These are phyloP conservation scores for Actinia tenebrosa DNA, from an alignment of 64 coral and sea anemone species.

Conservation along the genomic window DNA sequence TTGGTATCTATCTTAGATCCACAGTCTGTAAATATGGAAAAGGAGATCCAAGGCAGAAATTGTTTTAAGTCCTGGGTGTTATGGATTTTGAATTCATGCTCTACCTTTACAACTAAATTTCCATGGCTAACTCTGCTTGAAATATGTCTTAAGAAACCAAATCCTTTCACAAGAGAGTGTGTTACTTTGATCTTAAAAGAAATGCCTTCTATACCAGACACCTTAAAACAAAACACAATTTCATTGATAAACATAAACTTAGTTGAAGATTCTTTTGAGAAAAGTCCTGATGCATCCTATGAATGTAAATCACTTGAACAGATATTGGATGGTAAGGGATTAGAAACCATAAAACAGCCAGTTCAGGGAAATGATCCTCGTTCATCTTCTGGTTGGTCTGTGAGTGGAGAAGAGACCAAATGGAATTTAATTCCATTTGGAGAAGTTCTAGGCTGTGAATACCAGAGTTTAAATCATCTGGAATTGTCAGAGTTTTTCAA, in stretches of 20 bases:
- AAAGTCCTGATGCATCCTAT: not conserved
- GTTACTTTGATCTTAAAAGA: slow-evolving; percentile 48
- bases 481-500: not conserved
- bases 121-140: slow-evolving; percentile 59
- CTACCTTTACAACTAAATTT: slow-evolving; percentile 27
- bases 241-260: not conserved
- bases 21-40: not conserved
- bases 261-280: not conserved
- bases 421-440: slow-evolving; percentile 79
- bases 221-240: slow-evolving; percentile 24
- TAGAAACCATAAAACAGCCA: slow-evolving; percentile 1
- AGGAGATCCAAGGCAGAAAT: not conserved
- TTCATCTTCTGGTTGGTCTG: slow-evolving; percentile 29
- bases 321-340: not conserved
- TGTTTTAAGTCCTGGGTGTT: slow-evolving; percentile 25
- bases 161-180: not conserved
- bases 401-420: slow-evolving; percentile 5
- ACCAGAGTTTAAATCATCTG: not conserved
- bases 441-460: slow-evolving; percentile 35
- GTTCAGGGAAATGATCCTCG: not conserved
- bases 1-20: slow-evolving; percentile 4
- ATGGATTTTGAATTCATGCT: slow-evolving; percentile 34
- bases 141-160: slow-evolving; percentile 46
- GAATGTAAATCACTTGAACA: not conserved
- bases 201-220: slow-evolving; percentile 5